Evolutionary conservation across 2,113 vertebrate genomes (phyloP), one percentile per base, ranked within the genome.

Genomic region (Chunga burmeisteri): DNA sequence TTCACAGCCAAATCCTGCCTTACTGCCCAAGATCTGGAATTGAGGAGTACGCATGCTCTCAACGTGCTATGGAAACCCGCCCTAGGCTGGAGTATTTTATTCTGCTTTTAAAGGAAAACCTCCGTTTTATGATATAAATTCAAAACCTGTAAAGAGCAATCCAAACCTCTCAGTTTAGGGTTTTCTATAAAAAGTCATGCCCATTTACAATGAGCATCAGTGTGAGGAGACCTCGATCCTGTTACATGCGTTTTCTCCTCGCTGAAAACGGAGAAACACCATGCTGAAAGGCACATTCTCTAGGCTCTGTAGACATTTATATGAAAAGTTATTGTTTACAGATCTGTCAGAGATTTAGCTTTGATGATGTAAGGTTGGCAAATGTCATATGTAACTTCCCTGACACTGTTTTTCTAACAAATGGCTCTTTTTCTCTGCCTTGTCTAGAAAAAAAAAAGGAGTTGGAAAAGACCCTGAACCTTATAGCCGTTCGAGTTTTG

Each of bases 331-430:
- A 36, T 89, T 97, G 91, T 90, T 94, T 95, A 91, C 92, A 97
- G 97, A 95, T 93, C 88, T 79, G 94, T 81, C 88, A 93, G 63
- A 88, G 65, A 89, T 97, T 91, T 71, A 80, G 75, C 67, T 96
- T 94, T 74, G 97, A 94, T 92, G 96, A 92, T 92, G 58, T 62
- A 82, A 92, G 20, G 0, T 92, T 96, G 94, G 94, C 88, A 96
- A 94, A 95, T 90, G 93, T 88, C 94, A 91, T 19, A 12, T 10
- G 53, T 30, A 90, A 89, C 86, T 90, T 93, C 79, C 80, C 77
- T 94, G 95, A 94, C 71, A 63, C 92, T 78, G 80, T 44, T 96
- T 96, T 96, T 92, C 86, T 96, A 88, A 92, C 92, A 96, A 95
- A 94, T 88, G 79, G 50, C 55, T 94, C 75, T 49, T 92, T 90